Base-by-base conservation (phyloP, 2,888 invertebrate species). In the Acronicta alni region DNA sequence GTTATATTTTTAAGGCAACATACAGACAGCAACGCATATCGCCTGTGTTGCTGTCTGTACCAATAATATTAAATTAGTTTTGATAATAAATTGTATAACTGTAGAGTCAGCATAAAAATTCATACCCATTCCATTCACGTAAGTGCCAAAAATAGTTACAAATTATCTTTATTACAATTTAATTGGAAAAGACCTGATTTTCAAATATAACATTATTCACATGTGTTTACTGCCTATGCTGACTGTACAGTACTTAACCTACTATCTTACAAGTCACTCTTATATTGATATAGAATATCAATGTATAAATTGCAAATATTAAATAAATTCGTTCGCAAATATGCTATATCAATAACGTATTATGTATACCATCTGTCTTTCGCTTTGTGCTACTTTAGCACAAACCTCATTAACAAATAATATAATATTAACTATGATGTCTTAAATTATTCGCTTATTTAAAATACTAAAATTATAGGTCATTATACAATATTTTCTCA, bases 1-100 rank as follows among this genome's bases (percentile, higher is more conserved):
- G 56, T 77, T 75, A 74, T 57, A 67, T 57, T 54, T 68, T 67
- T 57, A 48, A 49, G 30, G 52, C 43, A 49, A 8, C 41, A 47
- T 46, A 57, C 48, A 16, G 58, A 41, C 20, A 51, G 26, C 45
- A 57, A 47, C 58, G 41, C 39, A 43, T 17, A 1, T n/a, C 72
- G 46, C 62, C 44, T n/a, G 67, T 52, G 14, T 70, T 63, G 51
- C 55, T 30, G 42, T 45, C 48, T 17, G 60, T 44, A 66, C 30
- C 23, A 20, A 38, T 48, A 41, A 46, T n/a, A 51, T 55, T 55
- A 64, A 48, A 63, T 69, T 56, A 54, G 17, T 43, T 53, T 64
- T 35, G 12, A 52, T 17, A 15, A 51, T 44, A 45, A 67, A 30
- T 47, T 32, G 23, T 41, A 43, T 23, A 8, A 1, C 12, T 47